A percentile compares a stretch with the other conserved stretches of the same genome.
phyloP scores from a whole-genome alignment of 2,888 invertebrate genomes.

The Autographa pulchrina region DNA sequence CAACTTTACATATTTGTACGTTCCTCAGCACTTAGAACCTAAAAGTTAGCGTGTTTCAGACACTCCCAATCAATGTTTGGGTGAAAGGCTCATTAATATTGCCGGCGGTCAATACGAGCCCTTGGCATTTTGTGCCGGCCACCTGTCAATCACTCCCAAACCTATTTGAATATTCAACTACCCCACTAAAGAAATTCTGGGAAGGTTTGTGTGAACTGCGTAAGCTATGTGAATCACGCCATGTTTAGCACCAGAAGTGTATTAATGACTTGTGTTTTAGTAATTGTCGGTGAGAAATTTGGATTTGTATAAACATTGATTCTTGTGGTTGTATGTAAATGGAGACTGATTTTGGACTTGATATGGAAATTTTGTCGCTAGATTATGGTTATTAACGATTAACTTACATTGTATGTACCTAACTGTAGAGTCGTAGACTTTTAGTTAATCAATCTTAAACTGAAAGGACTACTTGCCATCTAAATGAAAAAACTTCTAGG shows the following conservation, averaged over 20 bases:
- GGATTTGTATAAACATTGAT: not conserved
- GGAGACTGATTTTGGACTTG: not conserved
- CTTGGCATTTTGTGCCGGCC: constrained; percentile 58
- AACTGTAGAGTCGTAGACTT: not conserved
- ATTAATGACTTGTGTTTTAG: constrained; percentile 26
- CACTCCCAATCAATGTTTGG: constrained; percentile 44
- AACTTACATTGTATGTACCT: not conserved
- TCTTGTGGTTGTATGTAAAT: not conserved
- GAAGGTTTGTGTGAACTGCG: constrained; percentile 32
- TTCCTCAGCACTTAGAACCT: too few species aligned
- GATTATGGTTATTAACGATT: not conserved
- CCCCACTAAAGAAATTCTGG: constrained; percentile 28
- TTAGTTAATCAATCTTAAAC: too few species aligned
- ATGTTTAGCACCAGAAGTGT: constrained; percentile 27
- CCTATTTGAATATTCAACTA: constrained; percentile 60
- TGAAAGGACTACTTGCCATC: too few species aligned
- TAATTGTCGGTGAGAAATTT: constrained; percentile 14
- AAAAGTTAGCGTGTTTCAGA: constrained; percentile 1
- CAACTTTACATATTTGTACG: too few species aligned
- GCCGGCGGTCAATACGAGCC: constrained; percentile 55
- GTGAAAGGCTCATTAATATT: constrained; percentile 53
- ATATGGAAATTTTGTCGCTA: not conserved
- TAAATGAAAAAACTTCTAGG: too few species aligned
- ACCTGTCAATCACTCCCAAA: constrained; percentile 50
- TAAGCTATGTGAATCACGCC: constrained; percentile 39